Evolutionary conservation across 2,888 invertebrate species (phyloP).

Genomic region (Caenorhabditis drosophilae): DNA sequence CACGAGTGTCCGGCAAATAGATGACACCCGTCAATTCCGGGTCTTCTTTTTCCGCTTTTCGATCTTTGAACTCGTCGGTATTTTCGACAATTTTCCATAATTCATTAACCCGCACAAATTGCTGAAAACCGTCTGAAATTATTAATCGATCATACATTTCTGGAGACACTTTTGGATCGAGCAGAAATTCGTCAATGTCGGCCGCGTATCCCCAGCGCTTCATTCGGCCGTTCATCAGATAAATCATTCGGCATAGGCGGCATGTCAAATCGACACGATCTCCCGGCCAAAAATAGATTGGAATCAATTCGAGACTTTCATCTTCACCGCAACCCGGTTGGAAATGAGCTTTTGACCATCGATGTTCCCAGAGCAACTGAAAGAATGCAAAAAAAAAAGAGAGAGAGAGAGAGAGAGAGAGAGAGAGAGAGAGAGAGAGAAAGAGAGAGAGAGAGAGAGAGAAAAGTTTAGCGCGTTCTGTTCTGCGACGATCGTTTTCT

Average conservation of each 20-base stretch:
- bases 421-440: too few relatives aligned
- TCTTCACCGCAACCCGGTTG: constrained; percentile 8
- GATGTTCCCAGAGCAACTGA: constrained; percentile 27
- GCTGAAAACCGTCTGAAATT: not conserved
- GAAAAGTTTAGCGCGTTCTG: too few relatives aligned
- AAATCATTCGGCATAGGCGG: constrained; percentile 39
- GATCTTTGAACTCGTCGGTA: too few relatives aligned
- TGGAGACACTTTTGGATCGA: constrained; percentile 19
- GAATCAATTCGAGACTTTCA: constrained; percentile 34
- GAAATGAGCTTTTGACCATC: constrained; percentile 32
- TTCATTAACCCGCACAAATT: constrained; percentile 23
- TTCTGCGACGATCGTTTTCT: too few relatives aligned
- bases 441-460: too few relatives aligned
- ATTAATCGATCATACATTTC: not conserved
- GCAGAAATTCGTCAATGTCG: constrained; percentile 37
- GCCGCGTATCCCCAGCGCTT: constrained; percentile 50
- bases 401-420: too few relatives aligned
- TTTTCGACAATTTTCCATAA: constrained; percentile 21
- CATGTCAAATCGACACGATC: constrained; percentile 53
- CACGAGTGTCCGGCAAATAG: too few relatives aligned
- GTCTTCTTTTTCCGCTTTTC: too few relatives aligned
- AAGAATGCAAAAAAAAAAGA: too few relatives aligned
- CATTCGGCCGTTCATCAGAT: constrained; percentile 47
- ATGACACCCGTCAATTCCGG: too few relatives aligned
- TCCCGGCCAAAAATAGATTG: constrained; percentile 55